phyloP scores from a whole-genome alignment of 2,113 vertebrate genomes.

The Columba livia region DNA sequence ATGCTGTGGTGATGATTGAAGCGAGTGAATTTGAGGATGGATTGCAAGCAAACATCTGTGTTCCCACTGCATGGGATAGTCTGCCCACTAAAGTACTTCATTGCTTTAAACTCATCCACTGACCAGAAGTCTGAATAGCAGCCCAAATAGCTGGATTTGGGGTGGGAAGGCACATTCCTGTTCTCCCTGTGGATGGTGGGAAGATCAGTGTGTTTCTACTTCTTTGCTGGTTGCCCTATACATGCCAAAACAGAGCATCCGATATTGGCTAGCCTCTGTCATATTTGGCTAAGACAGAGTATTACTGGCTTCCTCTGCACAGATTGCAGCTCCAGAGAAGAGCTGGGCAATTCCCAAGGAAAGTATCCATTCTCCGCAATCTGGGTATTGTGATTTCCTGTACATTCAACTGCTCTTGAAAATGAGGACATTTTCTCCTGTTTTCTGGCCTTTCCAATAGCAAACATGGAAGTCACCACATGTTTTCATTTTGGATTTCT shows the following conservation, averaged over 20 bases:
- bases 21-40: background rate
- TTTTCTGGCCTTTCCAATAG: background rate
- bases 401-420: background rate
- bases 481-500: background rate
- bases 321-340: background rate
- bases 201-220: background rate
- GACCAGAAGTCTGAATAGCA: background rate
- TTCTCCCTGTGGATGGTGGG: background rate
- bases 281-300: background rate
- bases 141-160: background rate
- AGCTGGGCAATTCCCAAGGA: background rate
- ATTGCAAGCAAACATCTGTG: background rate
- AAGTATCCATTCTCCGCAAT: background rate
- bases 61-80: background rate
- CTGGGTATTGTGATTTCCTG: background rate
- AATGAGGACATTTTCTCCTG: background rate
- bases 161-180: background rate
- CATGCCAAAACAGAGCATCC: background rate
- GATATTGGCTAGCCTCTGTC: background rate
- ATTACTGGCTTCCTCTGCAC: background rate
- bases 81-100: background rate
- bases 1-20: background rate
- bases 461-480: background rate
- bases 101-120: background rate
- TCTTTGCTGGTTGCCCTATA: background rate